Evolutionary conservation across 2,113 vertebrate species (phyloP).

Genomic region (Circaetus gallicus): DNA sequence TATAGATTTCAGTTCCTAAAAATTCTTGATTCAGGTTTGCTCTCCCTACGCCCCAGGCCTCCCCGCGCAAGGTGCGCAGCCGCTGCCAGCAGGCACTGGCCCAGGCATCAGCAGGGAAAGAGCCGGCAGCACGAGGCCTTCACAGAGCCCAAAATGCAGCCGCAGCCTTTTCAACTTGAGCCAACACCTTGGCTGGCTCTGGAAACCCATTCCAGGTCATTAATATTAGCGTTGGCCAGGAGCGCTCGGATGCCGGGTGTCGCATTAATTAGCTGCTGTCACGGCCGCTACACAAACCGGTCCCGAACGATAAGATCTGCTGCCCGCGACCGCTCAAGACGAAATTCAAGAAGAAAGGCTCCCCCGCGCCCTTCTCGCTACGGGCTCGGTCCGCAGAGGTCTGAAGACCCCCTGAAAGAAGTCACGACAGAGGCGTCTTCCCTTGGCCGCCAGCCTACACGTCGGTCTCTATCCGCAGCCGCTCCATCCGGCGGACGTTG

Average conservation of each 20-base stretch:
- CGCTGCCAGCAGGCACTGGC: not conserved
- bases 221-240: fast-evolving
- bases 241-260: fast-evolving
- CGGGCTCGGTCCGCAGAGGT: not conserved
- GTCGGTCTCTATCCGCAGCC: conserved; percentile 84
- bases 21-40: not conserved
- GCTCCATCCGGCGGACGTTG: conserved; percentile 89
- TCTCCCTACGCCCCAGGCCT: no score
- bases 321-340: fast-evolving
- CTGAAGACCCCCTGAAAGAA: not conserved
- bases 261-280: not conserved
- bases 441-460: conserved; percentile 61
- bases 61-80: fast-evolving
- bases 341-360: not conserved
- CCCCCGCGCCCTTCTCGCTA: fast-evolving
- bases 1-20: not conserved
- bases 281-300: fast-evolving
- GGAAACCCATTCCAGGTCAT: not conserved
- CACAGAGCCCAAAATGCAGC: not conserved
- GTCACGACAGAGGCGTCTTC: fast-evolving
- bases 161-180: not conserved
- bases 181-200: not conserved
- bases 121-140: fast-evolving
- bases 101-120: not conserved
- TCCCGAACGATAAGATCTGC: fast-evolving